Base-by-base conservation (phyloP, 2,797 vertebrate genomes). In the Carcharodon carcharias region DNA sequence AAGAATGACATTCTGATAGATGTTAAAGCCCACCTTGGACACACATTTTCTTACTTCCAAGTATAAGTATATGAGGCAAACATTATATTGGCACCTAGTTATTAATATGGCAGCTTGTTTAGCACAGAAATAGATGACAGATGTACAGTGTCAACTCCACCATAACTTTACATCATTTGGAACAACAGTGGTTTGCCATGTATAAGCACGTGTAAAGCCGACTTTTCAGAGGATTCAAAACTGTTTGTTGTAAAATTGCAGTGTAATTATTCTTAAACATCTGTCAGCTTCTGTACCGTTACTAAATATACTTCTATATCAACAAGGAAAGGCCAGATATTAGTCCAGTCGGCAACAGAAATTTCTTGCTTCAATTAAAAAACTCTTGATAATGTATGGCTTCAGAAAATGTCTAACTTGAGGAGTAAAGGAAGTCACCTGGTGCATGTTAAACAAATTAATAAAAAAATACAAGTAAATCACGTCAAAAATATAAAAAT, bases 161-260 rank as follows among this genome's bases (percentile, higher is more conserved):
- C 56, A 91, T 61, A 89, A 89, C 54, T 54, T 54, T 61, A 91
- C 88, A 91, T 91, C 88, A 91, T 61, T 91, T 91, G 88, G 56
- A 58, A 91, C 31, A 77, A 77, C 88, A 91, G 56, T 91, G 88
- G 12, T 91, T 91, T 91, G 11, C 31, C 12, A 7, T 61, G 0
- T 35, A 91, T 91, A 91, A 91, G n/a, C 14, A 91, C 58, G 16
- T 58, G 28, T 35, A 35, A 35, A 89, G 35, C 16, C 28, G 31
- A 28, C 26, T 58, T 56, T n/a, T 35, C 56, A 91, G 31, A 61
- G 28, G 31, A 91, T 91, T 61, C 31, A 61, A 91, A 35, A n/a
- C 58, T 91, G 56, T 61, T 91, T 91, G 61, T 91, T 91, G 31
- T 91, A 16, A 91, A 35, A 61, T 40, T 61, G n/a, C 14, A 58